These are phyloP conservation scores for Dioctria linearis DNA, from an alignment of 2,888 invertebrate species.

Conservation along the genomic window DNA sequence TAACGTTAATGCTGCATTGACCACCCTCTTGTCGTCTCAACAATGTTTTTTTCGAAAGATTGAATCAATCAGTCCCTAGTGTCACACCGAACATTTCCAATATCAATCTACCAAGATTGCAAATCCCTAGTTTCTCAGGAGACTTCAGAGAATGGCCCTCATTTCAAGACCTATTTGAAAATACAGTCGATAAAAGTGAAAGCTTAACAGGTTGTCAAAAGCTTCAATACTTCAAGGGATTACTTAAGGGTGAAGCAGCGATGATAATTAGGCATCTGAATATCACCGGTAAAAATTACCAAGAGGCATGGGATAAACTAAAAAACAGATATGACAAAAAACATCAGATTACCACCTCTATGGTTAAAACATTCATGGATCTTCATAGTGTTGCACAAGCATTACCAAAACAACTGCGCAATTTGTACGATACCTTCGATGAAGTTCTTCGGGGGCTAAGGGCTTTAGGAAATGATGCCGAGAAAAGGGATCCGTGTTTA, in stretches of 20 bases:
- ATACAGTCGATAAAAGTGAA: no score
- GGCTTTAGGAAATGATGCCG: no score
- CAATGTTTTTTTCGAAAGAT: background rate
- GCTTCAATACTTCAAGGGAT: no score
- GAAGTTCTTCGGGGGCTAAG: no score
- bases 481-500: background rate
- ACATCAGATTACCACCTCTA: no score
- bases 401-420: no score
- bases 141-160: background rate
- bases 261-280: background rate
- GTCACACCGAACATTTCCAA: background rate
- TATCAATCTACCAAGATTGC: background rate
- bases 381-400: no score
- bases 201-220: no score
- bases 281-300: background rate
- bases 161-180: no score
- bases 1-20: background rate
- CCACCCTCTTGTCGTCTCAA: background rate
- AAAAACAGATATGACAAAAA: background rate
- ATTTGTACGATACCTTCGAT: no score
- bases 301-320: background rate
- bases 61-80: background rate
- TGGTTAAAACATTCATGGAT: no score
- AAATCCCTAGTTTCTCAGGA: background rate
- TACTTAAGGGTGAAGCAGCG: background rate